Percentiles rank a stretch among this genome's conserved stretches.
Evolutionary conservation across 2,888 invertebrate genomes (phyloP).

Genomic region (Perdita meconis): DNA sequence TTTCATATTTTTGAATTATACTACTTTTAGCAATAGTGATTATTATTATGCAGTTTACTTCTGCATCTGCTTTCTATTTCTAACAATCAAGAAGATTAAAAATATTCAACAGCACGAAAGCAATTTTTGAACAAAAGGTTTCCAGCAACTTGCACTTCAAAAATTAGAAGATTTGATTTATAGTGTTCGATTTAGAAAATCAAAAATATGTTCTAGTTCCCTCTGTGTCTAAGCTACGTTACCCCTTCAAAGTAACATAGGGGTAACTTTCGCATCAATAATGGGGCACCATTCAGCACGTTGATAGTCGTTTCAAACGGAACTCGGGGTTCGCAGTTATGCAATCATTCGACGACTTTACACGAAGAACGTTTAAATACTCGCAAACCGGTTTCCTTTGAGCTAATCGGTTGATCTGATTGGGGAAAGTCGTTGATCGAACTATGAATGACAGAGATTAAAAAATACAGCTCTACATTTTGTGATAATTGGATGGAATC

Average conservation of each 20-base stretch:
- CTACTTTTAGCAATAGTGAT: no score
- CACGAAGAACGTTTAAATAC: background rate
- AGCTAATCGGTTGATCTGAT: background rate
- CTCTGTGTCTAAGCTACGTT: no score
- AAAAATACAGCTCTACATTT: background rate
- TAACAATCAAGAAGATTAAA: no score
- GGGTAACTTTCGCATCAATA: constrained; percentile 43
- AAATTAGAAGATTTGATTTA: no score
- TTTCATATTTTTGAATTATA: no score
- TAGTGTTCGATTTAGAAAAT: no score
- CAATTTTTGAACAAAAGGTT: no score
- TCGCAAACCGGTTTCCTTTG: constrained; percentile 29
- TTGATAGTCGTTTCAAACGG: constrained; percentile 20
- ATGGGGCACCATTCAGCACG: constrained; percentile 16
- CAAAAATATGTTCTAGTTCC: no score
- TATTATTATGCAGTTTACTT: no score
- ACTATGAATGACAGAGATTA: constrained; percentile 1
- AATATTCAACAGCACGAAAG: no score
- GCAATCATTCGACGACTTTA: constrained; percentile 27
- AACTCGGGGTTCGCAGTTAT: constrained; percentile 8
- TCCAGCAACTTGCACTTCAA: no score
- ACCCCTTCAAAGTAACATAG: background rate
- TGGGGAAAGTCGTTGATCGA: constrained; percentile 23
- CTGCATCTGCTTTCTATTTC: no score
- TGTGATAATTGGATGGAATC: background rate